Evolutionary conservation across 1,140 invertebrate genomes (phyloP).

Genomic region (Pachyrhynchus sulphureomaculatus): DNA sequence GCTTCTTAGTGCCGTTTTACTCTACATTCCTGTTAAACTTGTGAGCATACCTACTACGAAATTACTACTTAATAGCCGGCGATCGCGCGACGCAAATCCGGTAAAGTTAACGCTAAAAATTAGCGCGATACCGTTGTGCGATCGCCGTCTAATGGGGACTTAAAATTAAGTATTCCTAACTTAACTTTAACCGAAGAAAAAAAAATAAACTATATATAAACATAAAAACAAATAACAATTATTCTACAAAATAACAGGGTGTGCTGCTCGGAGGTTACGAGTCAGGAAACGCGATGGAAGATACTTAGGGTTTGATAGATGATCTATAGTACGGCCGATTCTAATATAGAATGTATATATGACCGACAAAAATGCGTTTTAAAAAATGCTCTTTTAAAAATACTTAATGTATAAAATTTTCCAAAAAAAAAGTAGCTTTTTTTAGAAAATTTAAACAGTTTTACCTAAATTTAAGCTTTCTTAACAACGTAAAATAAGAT

Average conservation of each 20-base stretch:
- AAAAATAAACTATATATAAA: slow-evolving; percentile 56
- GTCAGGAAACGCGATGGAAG: slow-evolving; percentile 13
- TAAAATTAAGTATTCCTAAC: slow-evolving; percentile 38
- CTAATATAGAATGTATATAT: slow-evolving; percentile 42
- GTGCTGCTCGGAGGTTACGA: slow-evolving; percentile 6
- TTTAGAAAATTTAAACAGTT: too few species aligned
- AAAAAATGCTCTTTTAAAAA: neutral
- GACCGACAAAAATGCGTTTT: slow-evolving; percentile 16
- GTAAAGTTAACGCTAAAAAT: slow-evolving; percentile 1
- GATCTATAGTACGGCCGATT: slow-evolving; percentile 28
- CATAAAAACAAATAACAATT: slow-evolving; percentile 55
- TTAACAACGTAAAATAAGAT: too few species aligned
- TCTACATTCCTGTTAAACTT: slow-evolving; percentile 19
- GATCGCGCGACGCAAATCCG: neutral
- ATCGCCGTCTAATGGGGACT: slow-evolving; percentile 16
- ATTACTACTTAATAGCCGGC: slow-evolving; percentile 17
- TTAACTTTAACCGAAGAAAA: slow-evolving; percentile 47
- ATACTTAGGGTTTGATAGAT: slow-evolving; percentile 20
- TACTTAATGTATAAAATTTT: too few species aligned
- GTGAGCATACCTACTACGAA: slow-evolving; percentile 30
- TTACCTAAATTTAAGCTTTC: too few species aligned
- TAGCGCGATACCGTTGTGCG: neutral
- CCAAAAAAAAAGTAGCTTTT: too few species aligned
- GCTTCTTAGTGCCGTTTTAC: slow-evolving; percentile 9
- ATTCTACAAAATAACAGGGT: slow-evolving; percentile 49